Conservation (phyloP, 2,888 invertebrate genomes). For the Rhagophthalmus giganteus region DNA sequence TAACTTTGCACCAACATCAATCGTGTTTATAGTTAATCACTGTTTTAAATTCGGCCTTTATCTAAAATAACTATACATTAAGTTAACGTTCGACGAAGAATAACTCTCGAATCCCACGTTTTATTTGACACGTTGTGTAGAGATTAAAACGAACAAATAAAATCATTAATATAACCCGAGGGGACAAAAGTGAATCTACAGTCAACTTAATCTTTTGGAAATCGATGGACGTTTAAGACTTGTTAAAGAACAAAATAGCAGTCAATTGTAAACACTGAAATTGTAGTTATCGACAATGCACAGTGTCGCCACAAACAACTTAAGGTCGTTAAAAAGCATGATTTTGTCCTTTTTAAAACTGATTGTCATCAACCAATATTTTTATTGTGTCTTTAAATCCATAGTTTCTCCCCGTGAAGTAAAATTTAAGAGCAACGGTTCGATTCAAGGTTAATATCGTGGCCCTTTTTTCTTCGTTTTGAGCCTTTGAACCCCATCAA, state of each 20-base stretch:
- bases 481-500: too few species aligned
- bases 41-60: slow-evolving; percentile 19
- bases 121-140: slow-evolving; percentile 8
- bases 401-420: too few species aligned
- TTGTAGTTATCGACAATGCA: slow-evolving; percentile 17
- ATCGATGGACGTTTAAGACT: slow-evolving; percentile 27
- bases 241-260: slow-evolving; percentile 22
- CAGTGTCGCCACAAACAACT: slow-evolving; percentile 28
- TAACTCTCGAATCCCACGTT: slow-evolving; percentile 12
- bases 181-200: slow-evolving; percentile 5
- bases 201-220: slow-evolving; percentile 21
- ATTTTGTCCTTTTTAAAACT: slow-evolving; percentile 28
- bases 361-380: slow-evolving; percentile 31
- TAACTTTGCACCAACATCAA: slow-evolving; percentile 24
- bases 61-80: slow-evolving; percentile 13
- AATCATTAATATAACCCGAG: slow-evolving; percentile 18
- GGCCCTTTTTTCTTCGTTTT: not conserved
- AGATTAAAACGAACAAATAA: slow-evolving; percentile 16
- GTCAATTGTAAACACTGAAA: slow-evolving; percentile 24
- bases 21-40: slow-evolving; percentile 26
- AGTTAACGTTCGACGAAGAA: slow-evolving; percentile 8
- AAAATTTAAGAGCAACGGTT: slow-evolving; percentile 23
- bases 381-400: slow-evolving; percentile 14
- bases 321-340: slow-evolving; percentile 28
- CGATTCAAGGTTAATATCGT: slow-evolving; percentile 17